Base-by-base conservation (phyloP, 2,797 vertebrate species). In the Myotis findleyi region DNA sequence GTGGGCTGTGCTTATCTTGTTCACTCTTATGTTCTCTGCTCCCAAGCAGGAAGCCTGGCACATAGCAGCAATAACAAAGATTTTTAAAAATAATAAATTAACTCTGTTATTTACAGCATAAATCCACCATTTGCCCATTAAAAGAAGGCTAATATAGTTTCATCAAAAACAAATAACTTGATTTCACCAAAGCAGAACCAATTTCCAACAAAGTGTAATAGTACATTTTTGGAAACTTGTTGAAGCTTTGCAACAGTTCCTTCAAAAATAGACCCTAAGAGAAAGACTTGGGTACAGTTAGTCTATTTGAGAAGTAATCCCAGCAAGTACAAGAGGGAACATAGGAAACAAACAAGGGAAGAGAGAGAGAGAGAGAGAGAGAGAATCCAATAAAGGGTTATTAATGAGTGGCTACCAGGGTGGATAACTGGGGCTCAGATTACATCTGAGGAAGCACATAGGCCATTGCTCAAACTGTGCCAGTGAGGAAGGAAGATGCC, bases 221-320 rank as follows among this genome's bases (percentile, higher is more conserved):
- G 13, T 53, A 49, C 6, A 36, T 85, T 91, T n/a, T 94, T 9
- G 77, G 18, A 3, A 76, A 84, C 23, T 23, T 72, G 80, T 85
- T 76, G n/a, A 68, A 69, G 71, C 62, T 93, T 89, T 69, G 20
- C 14, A 79, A 85, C 5, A 80, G 33, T 95, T 91, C 25, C 21
- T 18, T n/a, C 17, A 20, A 57, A 72, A 87, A 20, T 7, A 88
- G 30, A 87, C 6, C 2, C 12, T 51, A 11, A 86, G 51, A 44
- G 7, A 30, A 53, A 68, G 57, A 71, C 3, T 75, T 79, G 7
- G 2, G 18, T 51, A 10, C 2, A 66, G 21, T 30, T 47, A 44
- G 38, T 33, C 93, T 59, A 87, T 44, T 36, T 79, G n/a, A 59
- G 21, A 72, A 72, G 14, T 75, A 30, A 64, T 9, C 2, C 17